Base-by-base conservation (phyloP, 1,140 invertebrate genomes). In the Atta texana region DNA sequence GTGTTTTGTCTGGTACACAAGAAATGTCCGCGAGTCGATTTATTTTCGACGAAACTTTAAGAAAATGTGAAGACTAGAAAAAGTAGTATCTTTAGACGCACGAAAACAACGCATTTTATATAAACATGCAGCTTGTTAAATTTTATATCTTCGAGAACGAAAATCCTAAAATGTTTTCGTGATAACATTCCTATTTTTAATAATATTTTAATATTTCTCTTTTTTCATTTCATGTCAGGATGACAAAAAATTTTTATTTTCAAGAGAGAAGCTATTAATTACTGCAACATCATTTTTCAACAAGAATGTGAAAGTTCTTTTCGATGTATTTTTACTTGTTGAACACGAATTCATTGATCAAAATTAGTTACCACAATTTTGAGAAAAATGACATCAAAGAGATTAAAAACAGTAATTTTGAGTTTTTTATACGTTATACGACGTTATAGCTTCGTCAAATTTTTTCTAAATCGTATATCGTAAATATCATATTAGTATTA, bases 21-120 rank as follows among this genome's bases (percentile, higher is more conserved):
- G 72, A 85, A 64, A 77, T 16, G 51, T 76, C n/a, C 28, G 49
- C 61, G 21, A 53, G 24, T 85, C 82, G 82, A 84, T 84, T 84
- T 84, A 84, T 74, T 84, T 75, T 61, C 80, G 28, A 44, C 39
- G 55, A 14, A 24, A 14, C 14, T 57, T 21, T 61, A 51, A 28
- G 3, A 5, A 51, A n/a, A 75, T 16, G 10, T 57, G 3, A 28
- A 14, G n/a, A 28, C 34, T 21, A 12, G 1, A 18, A 44, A 69
- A 24, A 71, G 71, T 31, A 81, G n/a, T 69, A 53, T 28, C 5
- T 31, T 10, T 7, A 14, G 16, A 24, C 14, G n/a, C 14, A 39
- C 10, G 31, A 34, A 69, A 80, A 69, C 21, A 64, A 49, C 39
- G 5, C 21, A 21, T 77, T 16, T 16, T 49, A 76, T 49, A 78